Base-by-base conservation (phyloP, 1,140 invertebrate genomes). In the Plutomurus gul region DNA sequence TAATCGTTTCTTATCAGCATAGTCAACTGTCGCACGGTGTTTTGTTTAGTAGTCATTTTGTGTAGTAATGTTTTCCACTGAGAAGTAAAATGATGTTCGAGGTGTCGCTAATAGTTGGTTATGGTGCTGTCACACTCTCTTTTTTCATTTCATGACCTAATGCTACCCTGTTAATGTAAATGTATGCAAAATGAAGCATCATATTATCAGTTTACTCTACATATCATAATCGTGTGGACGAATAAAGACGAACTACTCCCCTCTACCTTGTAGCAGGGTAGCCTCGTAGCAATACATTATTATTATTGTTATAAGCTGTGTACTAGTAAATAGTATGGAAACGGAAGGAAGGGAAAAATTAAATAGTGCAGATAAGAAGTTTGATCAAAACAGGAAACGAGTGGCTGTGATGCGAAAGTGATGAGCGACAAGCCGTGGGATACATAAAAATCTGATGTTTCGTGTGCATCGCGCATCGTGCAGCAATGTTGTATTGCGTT, bases 331-430 rank as follows among this genome's bases (percentile, higher is more conserved):
- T 10, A 43, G 39, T 10, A 43, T 13, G 30, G 7, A 33, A 65
- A 36, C 56, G 27, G 25, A 65, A 65, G 16, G 56, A 16, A 33
- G 13, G 18, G 20, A n/a, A 51, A 25, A 51, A 51, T 51, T 51
- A 51, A 51, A 22, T 51, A 51, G 5, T 1, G 10, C 56, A 30
- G 56, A 65, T 65, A 65, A 65, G 56, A 65, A 65, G 13, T 65
- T 60, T 65, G 56, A 65, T 65, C 56, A 36, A 33, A 65, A 27
- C 56, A 65, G 56, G 30, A 65, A 65, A 65, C 30, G 2, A 33
- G 27, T 25, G 36, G 27, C 56, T 27, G n/a, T n/a, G 56, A 65
- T 65, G 56, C 56, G 56, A 65, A 65, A 65, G 56, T 65, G 56
- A 65, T 65, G 56, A 65, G 56, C 36, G 8, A 51, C 18, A 22